Conservation (phyloP, 1,140 invertebrate genomes). For the Phocides pigmalion region DNA sequence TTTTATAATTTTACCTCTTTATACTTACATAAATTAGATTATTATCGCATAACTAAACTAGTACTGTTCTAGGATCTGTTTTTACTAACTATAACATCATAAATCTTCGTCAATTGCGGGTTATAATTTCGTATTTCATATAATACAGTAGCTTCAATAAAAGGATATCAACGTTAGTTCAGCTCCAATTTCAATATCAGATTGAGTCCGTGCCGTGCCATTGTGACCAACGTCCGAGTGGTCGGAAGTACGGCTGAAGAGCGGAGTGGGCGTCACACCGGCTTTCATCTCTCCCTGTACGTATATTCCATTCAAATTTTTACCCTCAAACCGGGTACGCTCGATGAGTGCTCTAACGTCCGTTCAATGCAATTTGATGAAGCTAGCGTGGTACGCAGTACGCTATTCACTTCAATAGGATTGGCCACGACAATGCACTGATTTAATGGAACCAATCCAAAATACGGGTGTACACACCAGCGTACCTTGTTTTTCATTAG, state of each 20-base stretch:
- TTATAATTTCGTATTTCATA: background rate
- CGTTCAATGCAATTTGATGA: slow-evolving; percentile 82
- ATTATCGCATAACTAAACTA: too few species aligned
- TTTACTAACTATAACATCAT: background rate
- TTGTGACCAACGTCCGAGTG: slow-evolving; percentile 71
- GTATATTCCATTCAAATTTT: slow-evolving; percentile 82
- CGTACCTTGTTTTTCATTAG: slow-evolving; percentile 49
- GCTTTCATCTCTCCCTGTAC: slow-evolving; percentile 65
- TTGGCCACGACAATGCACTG: slow-evolving; percentile 72
- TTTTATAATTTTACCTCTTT: too few species aligned
- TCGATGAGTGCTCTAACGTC: slow-evolving; percentile 78
- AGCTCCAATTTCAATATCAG: slow-evolving; percentile 77
- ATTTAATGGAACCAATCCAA: slow-evolving; percentile 73
- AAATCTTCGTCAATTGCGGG: background rate
- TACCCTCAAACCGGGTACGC: slow-evolving; percentile 68
- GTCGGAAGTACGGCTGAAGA: slow-evolving; percentile 67
- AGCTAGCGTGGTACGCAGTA: slow-evolving; percentile 68
- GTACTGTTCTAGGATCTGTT: too few species aligned
- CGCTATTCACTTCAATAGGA: slow-evolving; percentile 73
- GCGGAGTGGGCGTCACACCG: slow-evolving; percentile 58
- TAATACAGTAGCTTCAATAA: slow-evolving; percentile 6
- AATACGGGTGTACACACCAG: slow-evolving; percentile 39
- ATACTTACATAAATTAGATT: too few species aligned
- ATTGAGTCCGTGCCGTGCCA: slow-evolving; percentile 65
- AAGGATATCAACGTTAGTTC: slow-evolving; percentile 45